These are phyloP conservation scores for Catagonus wagneri DNA, from an alignment of 2,113 vertebrate species.

Conservation along the genomic window DNA sequence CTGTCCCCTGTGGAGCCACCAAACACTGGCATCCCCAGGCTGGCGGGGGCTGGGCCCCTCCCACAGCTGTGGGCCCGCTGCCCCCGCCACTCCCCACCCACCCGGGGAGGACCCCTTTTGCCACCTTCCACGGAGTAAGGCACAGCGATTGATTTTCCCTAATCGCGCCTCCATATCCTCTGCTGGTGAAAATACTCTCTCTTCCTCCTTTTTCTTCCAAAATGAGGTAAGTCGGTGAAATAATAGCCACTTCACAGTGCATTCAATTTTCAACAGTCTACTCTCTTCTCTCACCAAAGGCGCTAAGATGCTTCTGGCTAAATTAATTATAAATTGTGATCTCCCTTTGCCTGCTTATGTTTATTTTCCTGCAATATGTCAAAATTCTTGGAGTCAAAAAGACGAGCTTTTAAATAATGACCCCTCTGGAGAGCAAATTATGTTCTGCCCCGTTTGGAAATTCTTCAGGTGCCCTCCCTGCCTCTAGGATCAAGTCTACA, in stretches of 20 bases:
- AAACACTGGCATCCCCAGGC: fast-evolving
- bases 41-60: background rate
- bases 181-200: background rate
- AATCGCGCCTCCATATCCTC: fast-evolving
- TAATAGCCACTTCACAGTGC: background rate
- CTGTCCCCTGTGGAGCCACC: fast-evolving
- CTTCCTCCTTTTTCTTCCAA: background rate
- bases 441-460: no score
- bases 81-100: background rate
- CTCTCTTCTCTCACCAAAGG: background rate
- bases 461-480: background rate
- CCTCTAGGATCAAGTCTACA: background rate
- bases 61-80: background rate
- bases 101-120: no score
- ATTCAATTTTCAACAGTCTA: background rate
- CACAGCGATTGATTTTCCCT: background rate
- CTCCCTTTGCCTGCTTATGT: conserved; percentile 13
- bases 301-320: background rate
- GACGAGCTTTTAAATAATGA: background rate
- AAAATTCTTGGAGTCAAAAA: conserved; percentile 3
- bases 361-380: background rate
- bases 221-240: background rate
- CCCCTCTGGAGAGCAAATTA: background rate
- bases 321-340: background rate
- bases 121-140: fast-evolving